phyloP scores from a whole-genome alignment of 2,888 invertebrate genomes.

The Adelphocoris suturalis region DNA sequence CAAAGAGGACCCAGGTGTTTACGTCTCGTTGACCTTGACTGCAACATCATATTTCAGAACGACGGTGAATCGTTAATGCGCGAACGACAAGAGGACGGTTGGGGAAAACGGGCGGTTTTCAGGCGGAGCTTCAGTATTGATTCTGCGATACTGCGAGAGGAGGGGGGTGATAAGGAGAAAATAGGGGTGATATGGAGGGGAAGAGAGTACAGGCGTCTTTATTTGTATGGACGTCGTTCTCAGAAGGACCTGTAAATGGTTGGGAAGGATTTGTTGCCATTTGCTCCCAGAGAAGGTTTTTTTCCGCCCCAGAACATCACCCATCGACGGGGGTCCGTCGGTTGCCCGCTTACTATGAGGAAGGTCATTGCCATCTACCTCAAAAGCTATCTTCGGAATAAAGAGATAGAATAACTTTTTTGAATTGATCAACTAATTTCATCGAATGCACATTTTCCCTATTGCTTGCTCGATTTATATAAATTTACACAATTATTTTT shows the following conservation, averaged over 20 bases:
- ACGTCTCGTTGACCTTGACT: too few species aligned
- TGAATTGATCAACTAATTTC: too few species aligned
- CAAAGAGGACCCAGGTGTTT: too few species aligned
- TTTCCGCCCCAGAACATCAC: neutral
- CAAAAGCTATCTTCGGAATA: too few species aligned
- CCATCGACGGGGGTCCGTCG: neutral
- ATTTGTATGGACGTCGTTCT: constrained; percentile 22
- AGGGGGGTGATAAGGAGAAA: neutral
- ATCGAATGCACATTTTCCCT: too few species aligned
- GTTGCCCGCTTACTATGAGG: neutral
- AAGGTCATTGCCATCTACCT: too few species aligned
- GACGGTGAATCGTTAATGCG: neutral
- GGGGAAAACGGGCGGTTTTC: constrained; percentile 31
- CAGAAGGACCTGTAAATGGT: neutral
- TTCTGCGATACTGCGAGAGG: neutral
- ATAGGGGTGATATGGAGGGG: neutral
- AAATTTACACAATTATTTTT: too few species aligned
- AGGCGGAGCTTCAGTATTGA: constrained; percentile 28
- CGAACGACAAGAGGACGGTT: neutral
- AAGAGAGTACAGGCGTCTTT: neutral
- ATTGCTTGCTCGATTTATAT: too few species aligned
- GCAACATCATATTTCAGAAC: too few species aligned
- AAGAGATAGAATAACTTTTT: too few species aligned
- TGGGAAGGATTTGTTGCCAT: neutral
- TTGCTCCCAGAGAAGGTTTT: neutral